Conservation (phyloP, 2,113 vertebrate genomes). For the Tachysurus vachellii region DNA sequence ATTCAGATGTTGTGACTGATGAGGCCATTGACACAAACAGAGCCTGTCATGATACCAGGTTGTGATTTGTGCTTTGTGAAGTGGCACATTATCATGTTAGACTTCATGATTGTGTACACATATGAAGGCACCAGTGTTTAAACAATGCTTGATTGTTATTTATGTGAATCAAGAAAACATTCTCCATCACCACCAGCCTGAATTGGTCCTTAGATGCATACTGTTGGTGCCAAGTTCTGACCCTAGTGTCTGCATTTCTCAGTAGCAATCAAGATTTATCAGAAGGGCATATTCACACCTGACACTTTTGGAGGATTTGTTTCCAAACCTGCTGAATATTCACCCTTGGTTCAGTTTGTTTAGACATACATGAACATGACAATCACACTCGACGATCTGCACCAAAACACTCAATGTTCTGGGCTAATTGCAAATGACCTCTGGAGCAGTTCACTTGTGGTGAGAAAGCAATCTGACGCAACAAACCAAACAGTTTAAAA, state of each 20-base stretch:
- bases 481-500: no score
- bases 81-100: not conserved
- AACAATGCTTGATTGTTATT: not conserved
- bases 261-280: not conserved
- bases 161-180: not conserved
- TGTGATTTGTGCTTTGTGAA: not conserved
- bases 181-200: not conserved
- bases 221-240: not conserved
- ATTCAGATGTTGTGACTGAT: not conserved
- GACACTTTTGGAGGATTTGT: no score
- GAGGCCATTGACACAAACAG: not conserved
- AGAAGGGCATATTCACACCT: not conserved
- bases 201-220: not conserved
- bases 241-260: not conserved
- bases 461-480: no score
- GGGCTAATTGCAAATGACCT: no score
- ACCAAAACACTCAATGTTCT: no score
- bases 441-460: no score
- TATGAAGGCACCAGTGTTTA: not conserved
- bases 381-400: no score
- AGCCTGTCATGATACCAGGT: not conserved
- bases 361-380: no score
- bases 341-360: no score
- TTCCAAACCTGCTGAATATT: no score
- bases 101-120: not conserved